Evolutionary conservation across 1,140 invertebrate genomes (phyloP).

Genomic region (Scaptomyza graminum): DNA sequence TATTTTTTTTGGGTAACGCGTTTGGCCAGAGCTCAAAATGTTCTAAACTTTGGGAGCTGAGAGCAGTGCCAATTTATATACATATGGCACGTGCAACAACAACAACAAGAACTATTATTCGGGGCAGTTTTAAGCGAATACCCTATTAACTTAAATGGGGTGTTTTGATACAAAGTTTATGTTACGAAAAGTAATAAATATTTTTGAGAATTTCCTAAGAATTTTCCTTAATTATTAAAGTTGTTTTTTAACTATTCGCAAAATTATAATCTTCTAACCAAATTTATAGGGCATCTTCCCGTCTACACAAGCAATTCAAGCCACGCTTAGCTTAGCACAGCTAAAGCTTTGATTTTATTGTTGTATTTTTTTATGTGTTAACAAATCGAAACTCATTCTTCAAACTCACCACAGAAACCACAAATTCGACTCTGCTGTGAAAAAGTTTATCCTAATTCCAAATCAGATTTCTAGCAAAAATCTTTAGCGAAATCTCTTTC

Average conservation of each 20-base stretch:
- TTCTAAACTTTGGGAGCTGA: slow-evolving; percentile 69
- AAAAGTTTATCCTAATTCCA: slow-evolving; percentile 66
- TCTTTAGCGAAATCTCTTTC: slow-evolving; percentile 58
- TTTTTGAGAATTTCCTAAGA: too few species aligned
- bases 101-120: background rate
- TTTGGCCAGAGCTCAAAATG: slow-evolving; percentile 54
- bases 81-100: slow-evolving; percentile 28
- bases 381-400: slow-evolving; percentile 29
- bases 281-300: background rate
- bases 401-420: slow-evolving; percentile 70
- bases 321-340: slow-evolving; percentile 60
- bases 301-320: background rate
- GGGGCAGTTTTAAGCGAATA: slow-evolving; percentile 6
- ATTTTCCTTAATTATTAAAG: too few species aligned
- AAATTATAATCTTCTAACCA: too few species aligned
- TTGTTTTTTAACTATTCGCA: too few species aligned
- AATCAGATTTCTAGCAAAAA: slow-evolving; percentile 49
- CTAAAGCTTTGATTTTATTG: slow-evolving; percentile 38
- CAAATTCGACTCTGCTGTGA: slow-evolving; percentile 41
- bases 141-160: background rate
- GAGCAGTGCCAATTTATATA: slow-evolving; percentile 61
- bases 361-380: slow-evolving; percentile 3
- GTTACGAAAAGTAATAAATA: too few species aligned
- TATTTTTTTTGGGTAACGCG: slow-evolving; percentile 32
- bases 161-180: background rate